A percentile compares a stretch with the other conserved stretches of the same genome.
Evolutionary conservation across 2,797 vertebrate species (phyloP).

Genomic region (Periparus ater): DNA sequence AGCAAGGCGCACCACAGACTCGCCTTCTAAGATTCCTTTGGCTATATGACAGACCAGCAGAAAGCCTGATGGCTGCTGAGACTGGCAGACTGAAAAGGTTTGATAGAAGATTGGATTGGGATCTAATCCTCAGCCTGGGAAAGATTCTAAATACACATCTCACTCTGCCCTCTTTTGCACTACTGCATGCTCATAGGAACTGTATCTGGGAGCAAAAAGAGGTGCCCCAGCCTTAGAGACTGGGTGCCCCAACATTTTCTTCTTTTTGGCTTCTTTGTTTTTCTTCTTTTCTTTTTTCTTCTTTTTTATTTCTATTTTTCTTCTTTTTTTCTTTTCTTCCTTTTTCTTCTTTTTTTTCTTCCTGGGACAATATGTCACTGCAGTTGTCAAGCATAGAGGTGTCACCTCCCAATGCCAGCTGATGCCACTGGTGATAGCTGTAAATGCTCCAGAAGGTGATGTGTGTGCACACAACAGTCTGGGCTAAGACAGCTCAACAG

Average conservation of each 20-base stretch:
- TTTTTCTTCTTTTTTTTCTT: neutral
- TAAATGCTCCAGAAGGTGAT: neutral
- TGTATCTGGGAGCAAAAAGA: neutral
- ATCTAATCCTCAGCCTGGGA: neutral
- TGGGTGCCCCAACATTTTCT: neutral
- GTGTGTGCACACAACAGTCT: neutral
- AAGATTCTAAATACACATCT: neutral
- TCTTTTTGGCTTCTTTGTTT: neutral
- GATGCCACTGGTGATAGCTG: neutral
- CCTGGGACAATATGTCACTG: neutral
- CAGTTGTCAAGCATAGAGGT: neutral
- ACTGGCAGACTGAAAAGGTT: neutral
- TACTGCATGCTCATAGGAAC: neutral
- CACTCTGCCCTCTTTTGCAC: neutral
- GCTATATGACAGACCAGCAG: neutral
- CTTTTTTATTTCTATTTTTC: no score
- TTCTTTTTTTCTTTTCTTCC: no score
- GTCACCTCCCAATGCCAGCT: neutral
- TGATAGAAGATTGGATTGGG: neutral
- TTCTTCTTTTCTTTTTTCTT: no score
- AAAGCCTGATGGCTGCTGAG: neutral
- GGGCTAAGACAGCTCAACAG: neutral
- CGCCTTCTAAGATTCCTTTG: neutral
- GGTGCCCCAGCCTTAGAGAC: fast-evolving
- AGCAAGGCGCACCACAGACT: neutral